Conservation (phyloP, 1,140 invertebrate species). For the Paraescarpia echinospica region DNA sequence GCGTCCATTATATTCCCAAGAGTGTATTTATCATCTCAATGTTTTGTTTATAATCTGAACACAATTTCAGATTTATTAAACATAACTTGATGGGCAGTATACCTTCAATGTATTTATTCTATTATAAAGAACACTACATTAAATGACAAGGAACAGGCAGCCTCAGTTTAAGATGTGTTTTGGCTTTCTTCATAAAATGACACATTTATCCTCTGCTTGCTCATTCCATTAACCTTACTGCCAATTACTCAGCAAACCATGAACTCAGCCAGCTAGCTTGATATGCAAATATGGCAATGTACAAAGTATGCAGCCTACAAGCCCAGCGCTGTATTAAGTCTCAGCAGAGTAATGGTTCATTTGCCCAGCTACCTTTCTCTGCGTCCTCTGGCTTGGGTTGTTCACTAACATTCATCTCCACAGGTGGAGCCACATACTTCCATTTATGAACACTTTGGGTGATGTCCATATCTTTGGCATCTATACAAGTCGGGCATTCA, state of each 20-base stretch:
- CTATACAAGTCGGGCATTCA: not conserved
- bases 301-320: not conserved
- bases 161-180: too few relatives aligned
- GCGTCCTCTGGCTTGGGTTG: not conserved
- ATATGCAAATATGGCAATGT: not conserved
- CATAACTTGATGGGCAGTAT: too few relatives aligned
- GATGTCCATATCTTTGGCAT: not conserved
- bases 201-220: not conserved
- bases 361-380: not conserved
- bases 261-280: not conserved
- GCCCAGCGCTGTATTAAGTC: not conserved
- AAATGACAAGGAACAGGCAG: too few relatives aligned
- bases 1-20: too few relatives aligned
- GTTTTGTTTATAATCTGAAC: too few relatives aligned
- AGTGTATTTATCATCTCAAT: too few relatives aligned
- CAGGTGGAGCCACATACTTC: not conserved
- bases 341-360: not conserved
- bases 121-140: too few relatives aligned
- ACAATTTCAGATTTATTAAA: too few relatives aligned
- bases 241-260: not conserved
- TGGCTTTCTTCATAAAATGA: too few relatives aligned
- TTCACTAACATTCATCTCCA: not conserved
- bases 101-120: too few relatives aligned
- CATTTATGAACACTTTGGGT: not conserved
- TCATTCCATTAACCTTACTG: not conserved